These are phyloP conservation scores for Megamerina dolium DNA, from an alignment of 2,888 invertebrate species.

Conservation along the genomic window DNA sequence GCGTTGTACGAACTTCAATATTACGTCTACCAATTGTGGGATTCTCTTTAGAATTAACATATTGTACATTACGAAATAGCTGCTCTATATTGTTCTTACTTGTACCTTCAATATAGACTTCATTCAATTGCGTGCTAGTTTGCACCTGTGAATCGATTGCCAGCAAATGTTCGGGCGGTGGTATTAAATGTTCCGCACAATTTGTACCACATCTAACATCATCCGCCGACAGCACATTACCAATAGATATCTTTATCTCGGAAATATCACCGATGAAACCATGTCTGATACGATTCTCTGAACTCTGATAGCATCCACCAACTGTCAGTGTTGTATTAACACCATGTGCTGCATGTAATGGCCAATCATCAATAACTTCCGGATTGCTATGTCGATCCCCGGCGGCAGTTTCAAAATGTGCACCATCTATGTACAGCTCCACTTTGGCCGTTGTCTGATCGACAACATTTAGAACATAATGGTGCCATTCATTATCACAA, in stretches of 20 bases:
- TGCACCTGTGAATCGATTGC: conserved; percentile 74
- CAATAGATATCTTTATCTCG: conserved; percentile 42
- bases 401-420: conserved; percentile 46
- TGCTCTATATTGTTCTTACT: conserved; percentile 86
- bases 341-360: conserved; percentile 90
- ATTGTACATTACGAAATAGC: conserved; percentile 78
- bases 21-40: conserved; percentile 94
- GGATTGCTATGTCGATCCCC: conserved; percentile 67
- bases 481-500: conserved; percentile 98
- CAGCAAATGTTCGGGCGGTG: conserved; percentile 64
- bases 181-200: conserved; percentile 46
- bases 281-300: conserved; percentile 86
- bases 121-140: conserved; percentile 59
- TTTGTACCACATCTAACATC: conserved; percentile 46
- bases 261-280: conserved; percentile 49
- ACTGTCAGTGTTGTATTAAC: conserved; percentile 89
- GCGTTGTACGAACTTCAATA: conserved; percentile 46
- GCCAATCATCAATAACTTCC: conserved; percentile 99
- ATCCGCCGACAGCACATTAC: conserved; percentile 31
- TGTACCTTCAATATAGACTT: conserved; percentile 86
- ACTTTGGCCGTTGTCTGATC: conserved; percentile 75
- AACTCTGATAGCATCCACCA: conserved; percentile 98
- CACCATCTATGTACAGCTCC: conserved; percentile 83
- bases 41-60: conserved; percentile 83
- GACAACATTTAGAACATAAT: conserved; percentile 90